Evolutionary conservation across 2,888 invertebrate species (phyloP).

Genomic region (Mythimna vitellina): DNA sequence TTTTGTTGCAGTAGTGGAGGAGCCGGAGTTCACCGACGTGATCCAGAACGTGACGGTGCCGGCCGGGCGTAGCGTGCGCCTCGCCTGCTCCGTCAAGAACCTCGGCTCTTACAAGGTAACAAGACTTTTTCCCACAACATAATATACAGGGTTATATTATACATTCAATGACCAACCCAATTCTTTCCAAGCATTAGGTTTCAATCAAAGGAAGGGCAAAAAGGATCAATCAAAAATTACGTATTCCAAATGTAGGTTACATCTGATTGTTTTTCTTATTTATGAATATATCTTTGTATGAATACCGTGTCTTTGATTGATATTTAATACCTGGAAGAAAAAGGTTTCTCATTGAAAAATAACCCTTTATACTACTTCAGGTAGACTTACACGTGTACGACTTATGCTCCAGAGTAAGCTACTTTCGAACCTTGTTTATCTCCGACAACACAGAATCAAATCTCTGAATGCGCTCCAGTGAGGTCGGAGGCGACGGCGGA

Average conservation of each 20-base stretch:
- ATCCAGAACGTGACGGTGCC: slow-evolving; percentile 98
- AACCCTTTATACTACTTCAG: not conserved
- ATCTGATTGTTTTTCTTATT: too few species aligned
- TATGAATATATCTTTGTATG: too few species aligned
- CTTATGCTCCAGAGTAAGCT: slow-evolving; percentile 18
- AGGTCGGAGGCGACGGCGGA: slow-evolving; percentile 68
- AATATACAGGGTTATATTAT: not conserved
- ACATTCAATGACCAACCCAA: not conserved
- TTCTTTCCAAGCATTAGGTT: not conserved
- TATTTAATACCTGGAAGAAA: not conserved
- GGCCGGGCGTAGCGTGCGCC: slow-evolving; percentile 96
- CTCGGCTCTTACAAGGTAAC: slow-evolving; percentile 97
- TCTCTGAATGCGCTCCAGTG: slow-evolving; percentile 46
- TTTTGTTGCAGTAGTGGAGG: slow-evolving; percentile 93
- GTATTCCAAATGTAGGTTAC: too few species aligned
- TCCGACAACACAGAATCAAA: slow-evolving; percentile 56
- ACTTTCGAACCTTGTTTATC: slow-evolving; percentile 52
- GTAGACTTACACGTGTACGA: slow-evolving; percentile 24
- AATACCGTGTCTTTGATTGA: too few species aligned
- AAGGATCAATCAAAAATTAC: too few species aligned
- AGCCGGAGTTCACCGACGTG: slow-evolving; percentile 97
- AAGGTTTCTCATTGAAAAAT: not conserved
- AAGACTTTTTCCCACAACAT: not conserved
- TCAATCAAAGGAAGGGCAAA: not conserved
- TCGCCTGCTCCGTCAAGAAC: slow-evolving; percentile 97